These are phyloP conservation scores for Brevimyrus niger DNA, from an alignment of 2,113 vertebrate species.

Conservation along the genomic window DNA sequence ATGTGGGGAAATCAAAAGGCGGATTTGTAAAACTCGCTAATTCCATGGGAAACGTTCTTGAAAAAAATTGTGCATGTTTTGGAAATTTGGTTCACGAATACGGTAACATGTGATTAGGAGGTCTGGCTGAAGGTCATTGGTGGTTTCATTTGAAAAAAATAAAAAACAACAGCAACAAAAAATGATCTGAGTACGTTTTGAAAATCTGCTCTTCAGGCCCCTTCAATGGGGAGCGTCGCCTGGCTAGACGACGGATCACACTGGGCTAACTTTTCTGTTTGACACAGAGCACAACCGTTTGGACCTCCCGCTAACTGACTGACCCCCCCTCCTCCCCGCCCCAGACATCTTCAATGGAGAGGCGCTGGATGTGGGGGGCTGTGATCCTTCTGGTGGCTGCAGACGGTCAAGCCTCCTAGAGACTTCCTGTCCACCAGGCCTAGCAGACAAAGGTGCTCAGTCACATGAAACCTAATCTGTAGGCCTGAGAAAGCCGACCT, in stretches of 20 bases:
- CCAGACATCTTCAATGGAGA: not conserved
- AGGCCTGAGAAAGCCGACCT: constrained; percentile 69
- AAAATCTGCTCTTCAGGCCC: not conserved
- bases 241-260: not conserved
- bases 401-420: constrained; percentile 43
- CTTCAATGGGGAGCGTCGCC: not conserved
- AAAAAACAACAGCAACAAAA: not conserved
- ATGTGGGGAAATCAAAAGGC: not conserved
- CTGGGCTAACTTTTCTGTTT: not conserved
- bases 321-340: not conserved
- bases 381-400: constrained; percentile 33
- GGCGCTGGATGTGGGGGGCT: constrained; percentile 7
- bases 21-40: not conserved
- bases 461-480: constrained; percentile 70
- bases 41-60: not conserved
- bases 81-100: not conserved
- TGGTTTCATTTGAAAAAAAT: not conserved
- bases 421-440: constrained; percentile 47
- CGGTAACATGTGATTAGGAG: not conserved
- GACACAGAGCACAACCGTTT: not conserved
- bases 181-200: not conserved
- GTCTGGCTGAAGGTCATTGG: not conserved
- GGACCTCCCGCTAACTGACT: not conserved
- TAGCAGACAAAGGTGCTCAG: constrained; percentile 72
- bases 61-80: not conserved